Evolutionary conservation across 2,113 vertebrate genomes (phyloP).

Genomic region (Pteropus alecto): DNA sequence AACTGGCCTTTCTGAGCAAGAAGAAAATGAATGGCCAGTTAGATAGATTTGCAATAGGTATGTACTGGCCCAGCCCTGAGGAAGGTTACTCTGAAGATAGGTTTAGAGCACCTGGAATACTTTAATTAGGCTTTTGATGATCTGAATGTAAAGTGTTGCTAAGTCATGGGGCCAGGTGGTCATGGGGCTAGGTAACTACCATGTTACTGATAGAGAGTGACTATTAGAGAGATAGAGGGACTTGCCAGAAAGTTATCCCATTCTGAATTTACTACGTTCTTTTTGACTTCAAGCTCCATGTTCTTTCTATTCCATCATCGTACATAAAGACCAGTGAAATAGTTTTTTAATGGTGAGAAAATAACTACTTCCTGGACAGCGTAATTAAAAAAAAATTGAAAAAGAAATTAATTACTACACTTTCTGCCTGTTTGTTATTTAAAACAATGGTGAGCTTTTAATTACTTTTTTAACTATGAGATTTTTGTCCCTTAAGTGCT

Average conservation of each 20-base stretch:
- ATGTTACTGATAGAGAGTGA: background rate
- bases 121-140: background rate
- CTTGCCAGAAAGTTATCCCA: background rate
- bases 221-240: background rate
- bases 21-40: slow-evolving; percentile 43
- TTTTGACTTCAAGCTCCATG: background rate
- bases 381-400: background rate
- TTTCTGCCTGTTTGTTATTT: slow-evolving; percentile 17
- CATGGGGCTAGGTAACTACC: background rate
- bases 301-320: background rate
- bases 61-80: background rate
- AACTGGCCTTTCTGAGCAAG: slow-evolving; percentile 22
- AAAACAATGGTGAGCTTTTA: slow-evolving; percentile 21
- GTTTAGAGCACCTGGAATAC: background rate
- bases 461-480: background rate
- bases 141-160: background rate
- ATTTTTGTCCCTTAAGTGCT: background rate
- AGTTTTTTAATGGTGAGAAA: slow-evolving; percentile 20
- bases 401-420: background rate
- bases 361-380: background rate
- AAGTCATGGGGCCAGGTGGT: background rate
- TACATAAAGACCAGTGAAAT: background rate
- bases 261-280: background rate
- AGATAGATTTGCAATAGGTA: background rate
- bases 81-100: slow-evolving; percentile 9